A percentile compares a stretch with the other conserved stretches of the same genome.
phyloP scores from a whole-genome alignment of 53 echinoderm and acorn worm genomes.

The Hippasteria phrygiana region DNA sequence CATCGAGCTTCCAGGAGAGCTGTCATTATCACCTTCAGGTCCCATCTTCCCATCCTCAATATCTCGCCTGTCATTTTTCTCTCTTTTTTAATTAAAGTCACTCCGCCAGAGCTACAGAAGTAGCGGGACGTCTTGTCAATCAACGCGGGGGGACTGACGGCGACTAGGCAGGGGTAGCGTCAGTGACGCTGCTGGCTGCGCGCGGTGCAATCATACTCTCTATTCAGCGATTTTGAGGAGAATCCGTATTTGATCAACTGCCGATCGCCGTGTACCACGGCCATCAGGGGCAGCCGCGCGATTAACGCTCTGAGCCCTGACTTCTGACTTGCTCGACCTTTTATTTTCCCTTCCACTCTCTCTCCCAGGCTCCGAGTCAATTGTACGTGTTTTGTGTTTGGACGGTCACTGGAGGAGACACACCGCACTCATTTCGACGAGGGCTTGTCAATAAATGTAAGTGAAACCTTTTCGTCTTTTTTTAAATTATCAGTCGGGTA shows the following conservation, averaged over 20 bases:
- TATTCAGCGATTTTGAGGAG: not conserved
- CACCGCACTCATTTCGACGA: not conserved
- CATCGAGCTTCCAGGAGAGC: not conserved
- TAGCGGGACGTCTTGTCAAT: slow-evolving; percentile 24
- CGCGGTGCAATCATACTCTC: not conserved
- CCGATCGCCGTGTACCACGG: not conserved
- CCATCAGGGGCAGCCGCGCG: not conserved
- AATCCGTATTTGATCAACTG: slow-evolving; percentile 9
- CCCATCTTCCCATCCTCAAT: slow-evolving; percentile 7
- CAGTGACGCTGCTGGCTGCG: slow-evolving; percentile 2
- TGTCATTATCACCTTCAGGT: slow-evolving; percentile 22
- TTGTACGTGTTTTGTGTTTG: not conserved
- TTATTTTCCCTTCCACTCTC: not conserved
- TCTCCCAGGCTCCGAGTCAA: not conserved
- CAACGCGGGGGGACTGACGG: slow-evolving; percentile 2
- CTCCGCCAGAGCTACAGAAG: not conserved
- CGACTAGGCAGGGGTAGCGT: not conserved
- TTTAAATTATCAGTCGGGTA: not conserved
- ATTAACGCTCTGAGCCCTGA: slow-evolving; percentile 21
- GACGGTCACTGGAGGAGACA: not conserved
- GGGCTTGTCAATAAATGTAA: slow-evolving; percentile 1
- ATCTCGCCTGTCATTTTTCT: slow-evolving; percentile 41
- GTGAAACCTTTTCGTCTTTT: slow-evolving; percentile 11
- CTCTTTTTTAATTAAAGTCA: slow-evolving; percentile 58
- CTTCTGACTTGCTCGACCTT: slow-evolving; percentile 5